Conservation (phyloP, 2,888 invertebrate species). For the Cephonodes hylas region DNA sequence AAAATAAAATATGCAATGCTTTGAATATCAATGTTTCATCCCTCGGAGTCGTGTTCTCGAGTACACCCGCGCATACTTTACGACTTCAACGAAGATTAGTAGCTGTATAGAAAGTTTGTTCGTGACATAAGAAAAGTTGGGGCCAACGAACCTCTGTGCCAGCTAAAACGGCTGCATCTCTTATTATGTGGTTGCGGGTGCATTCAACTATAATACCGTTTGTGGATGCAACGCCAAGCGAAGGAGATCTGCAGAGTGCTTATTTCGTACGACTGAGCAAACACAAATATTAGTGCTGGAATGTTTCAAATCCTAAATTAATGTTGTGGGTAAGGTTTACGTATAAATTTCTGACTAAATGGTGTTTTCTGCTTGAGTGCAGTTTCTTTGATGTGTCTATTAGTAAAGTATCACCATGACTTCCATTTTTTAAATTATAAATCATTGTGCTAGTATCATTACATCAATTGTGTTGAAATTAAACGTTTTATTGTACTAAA, state of each 20-base stretch:
- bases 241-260: background rate
- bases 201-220: conserved; percentile 51
- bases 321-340: too few relatives aligned
- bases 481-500: too few relatives aligned
- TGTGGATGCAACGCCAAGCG: conserved; percentile 2
- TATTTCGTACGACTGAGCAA: background rate
- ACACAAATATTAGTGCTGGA: background rate
- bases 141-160: conserved; percentile 50
- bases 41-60: background rate
- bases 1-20: background rate
- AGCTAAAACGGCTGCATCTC: conserved; percentile 42
- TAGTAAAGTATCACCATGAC: too few relatives aligned
- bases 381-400: too few relatives aligned
- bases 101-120: conserved; percentile 10
- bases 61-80: conserved; percentile 4
- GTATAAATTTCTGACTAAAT: too few relatives aligned
- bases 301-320: too few relatives aligned
- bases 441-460: too few relatives aligned
- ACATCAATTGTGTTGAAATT: too few relatives aligned
- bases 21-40: background rate
- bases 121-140: conserved; percentile 43
- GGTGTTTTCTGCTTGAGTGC: too few relatives aligned
- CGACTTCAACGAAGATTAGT: conserved; percentile 7
- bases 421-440: too few relatives aligned
- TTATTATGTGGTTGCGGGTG: conserved; percentile 36